Base-by-base conservation (phyloP, 1,140 invertebrate species). In the Phymastichus coffea region DNA sequence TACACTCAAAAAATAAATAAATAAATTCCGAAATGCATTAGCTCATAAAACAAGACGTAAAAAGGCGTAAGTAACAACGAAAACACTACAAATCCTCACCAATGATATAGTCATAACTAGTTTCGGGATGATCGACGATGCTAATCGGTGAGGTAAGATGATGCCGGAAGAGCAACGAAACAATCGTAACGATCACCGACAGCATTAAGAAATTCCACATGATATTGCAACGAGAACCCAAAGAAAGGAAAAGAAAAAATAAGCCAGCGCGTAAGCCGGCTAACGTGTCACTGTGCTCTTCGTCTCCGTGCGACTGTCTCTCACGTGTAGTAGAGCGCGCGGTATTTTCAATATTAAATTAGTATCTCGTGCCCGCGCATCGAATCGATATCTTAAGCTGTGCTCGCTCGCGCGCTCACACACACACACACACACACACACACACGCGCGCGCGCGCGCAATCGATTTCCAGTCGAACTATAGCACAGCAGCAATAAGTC, bases 321-420 rank as follows among this genome's bases (percentile, higher is more conserved):
- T 4, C 47, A 52, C 33, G 47, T 52, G 57, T 12, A n/a, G 12
- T n/a, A 14, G 3, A 12, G 12, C 19, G 1, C 15, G n/a, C 37
- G 37, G 64, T 66, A 68, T 71, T 75, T 70, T 65, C 64, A 68
- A 77, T 76, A 79, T 77, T 77, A 69, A 73, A 79, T 78, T 78
- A 79, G 75, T 66, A 68, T 66, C 52, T 57, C 49, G 51, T 57
- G n/a, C n/a, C n/a, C 26, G 22, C 15, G 17, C 19, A 25, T n/a
- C 60, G 51, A 67, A 70, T 68, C 68, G 59, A 68, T 68, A 70
- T n/a, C n/a, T n/a, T n/a, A n/a, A n/a, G n/a, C n/a, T n/a, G 17
- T 52, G 46, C 28, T n/a, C 37, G 53, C 19, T 10, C 23, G 23
- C 4, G n/a, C 3, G 23, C 22, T 33, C 41, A n/a, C n/a, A n/a